phyloP scores from a whole-genome alignment of 1,140 invertebrate genomes.

The Brachionus rubens region DNA sequence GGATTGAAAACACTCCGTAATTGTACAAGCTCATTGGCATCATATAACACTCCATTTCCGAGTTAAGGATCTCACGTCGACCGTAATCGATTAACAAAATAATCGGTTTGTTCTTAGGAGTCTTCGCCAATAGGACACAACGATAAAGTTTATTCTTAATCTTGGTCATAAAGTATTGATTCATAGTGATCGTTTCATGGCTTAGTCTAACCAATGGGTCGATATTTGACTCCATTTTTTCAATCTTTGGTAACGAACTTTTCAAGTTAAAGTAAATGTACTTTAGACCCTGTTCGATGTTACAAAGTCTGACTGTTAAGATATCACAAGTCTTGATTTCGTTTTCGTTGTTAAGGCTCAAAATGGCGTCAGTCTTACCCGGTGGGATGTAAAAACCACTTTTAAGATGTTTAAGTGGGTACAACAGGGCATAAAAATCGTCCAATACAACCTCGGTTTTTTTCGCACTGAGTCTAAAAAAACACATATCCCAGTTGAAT shows the following conservation, averaged over 20 bases:
- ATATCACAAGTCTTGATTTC: background rate
- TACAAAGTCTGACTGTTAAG: background rate
- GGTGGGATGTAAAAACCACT: background rate
- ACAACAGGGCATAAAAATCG: background rate
- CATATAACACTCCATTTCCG: background rate
- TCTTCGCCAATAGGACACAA: background rate
- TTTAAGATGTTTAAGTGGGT: background rate
- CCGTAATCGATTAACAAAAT: constrained; percentile 10
- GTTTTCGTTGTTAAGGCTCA: background rate
- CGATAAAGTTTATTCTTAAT: background rate
- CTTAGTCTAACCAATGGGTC: background rate
- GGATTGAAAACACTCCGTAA: background rate
- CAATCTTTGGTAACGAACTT: background rate
- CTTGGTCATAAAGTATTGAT: background rate
- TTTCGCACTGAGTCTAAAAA: background rate
- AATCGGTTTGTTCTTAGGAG: background rate
- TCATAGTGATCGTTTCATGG: background rate
- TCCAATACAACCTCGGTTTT: background rate
- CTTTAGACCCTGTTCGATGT: constrained; percentile 13
- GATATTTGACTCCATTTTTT: background rate
- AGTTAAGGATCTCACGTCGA: background rate
- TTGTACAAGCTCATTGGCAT: background rate
- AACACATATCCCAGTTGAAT: background rate
- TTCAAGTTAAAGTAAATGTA: constrained; percentile 43
- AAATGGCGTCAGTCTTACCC: background rate